phyloP scores from a whole-genome alignment of 2,888 invertebrate species.

The Odontocolon sp. region DNA sequence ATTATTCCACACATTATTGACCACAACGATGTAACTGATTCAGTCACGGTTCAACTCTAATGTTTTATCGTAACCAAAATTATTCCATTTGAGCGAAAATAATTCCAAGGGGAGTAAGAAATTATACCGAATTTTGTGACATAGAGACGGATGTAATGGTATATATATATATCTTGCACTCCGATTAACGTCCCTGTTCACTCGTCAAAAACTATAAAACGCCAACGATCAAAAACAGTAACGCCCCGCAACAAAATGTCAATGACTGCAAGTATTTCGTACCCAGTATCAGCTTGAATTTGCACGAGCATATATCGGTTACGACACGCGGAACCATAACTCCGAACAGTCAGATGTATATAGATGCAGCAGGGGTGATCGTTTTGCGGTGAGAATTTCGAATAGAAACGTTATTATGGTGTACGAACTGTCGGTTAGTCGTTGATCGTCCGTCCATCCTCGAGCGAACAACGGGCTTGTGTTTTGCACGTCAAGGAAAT shows the following conservation, averaged over 20 bases:
- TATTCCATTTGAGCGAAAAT: too few relatives aligned
- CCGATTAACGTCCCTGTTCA: too few relatives aligned
- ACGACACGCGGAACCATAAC: constrained; percentile 11
- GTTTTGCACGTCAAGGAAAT: constrained; percentile 32
- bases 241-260: too few relatives aligned
- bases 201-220: not conserved
- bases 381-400: constrained; percentile 7
- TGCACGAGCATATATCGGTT: constrained; percentile 1
- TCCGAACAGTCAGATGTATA: not conserved
- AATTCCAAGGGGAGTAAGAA: too few relatives aligned
- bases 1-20: too few relatives aligned
- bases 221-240: not conserved
- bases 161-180: too few relatives aligned
- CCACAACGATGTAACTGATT: too few relatives aligned
- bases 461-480: not conserved
- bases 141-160: too few relatives aligned
- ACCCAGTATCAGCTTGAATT: not conserved
- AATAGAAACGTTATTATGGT: constrained; percentile 28
- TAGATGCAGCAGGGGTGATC: not conserved
- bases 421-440: not conserved
- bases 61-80: too few relatives aligned
- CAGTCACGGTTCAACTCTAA: too few relatives aligned
- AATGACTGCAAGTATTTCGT: too few relatives aligned
- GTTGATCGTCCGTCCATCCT: not conserved
- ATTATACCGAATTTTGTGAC: too few relatives aligned